Conservation (phyloP, 2,797 vertebrate genomes). For the Phalloptychus januarius region DNA sequence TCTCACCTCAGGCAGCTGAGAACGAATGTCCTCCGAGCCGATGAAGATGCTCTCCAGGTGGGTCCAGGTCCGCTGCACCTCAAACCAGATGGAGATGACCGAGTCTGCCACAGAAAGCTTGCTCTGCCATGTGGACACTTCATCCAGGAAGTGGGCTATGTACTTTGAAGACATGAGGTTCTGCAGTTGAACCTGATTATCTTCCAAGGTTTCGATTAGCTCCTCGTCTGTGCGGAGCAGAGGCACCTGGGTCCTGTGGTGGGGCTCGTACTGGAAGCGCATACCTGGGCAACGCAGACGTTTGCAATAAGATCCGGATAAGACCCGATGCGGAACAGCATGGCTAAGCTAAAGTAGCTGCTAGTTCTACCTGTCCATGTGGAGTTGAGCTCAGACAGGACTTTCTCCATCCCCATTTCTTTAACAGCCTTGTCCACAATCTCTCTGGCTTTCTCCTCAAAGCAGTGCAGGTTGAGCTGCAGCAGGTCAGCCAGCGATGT, state of each 20-base stretch:
- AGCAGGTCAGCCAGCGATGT: conserved; percentile 90
- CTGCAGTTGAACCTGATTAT: conserved; percentile 97
- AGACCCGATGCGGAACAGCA: not conserved
- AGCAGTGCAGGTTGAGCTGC: conserved; percentile 89
- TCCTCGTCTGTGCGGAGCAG: conserved; percentile 87
- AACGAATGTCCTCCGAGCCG: conserved; percentile 92
- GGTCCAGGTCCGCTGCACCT: conserved; percentile 92
- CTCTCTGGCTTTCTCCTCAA: conserved; percentile 89
- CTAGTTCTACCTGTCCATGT: conserved; percentile 85
- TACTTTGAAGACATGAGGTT: conserved; percentile 89
- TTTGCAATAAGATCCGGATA: not conserved
- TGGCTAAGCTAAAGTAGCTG: not conserved
- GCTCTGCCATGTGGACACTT: conserved; percentile 91
- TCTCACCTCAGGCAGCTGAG: conserved; percentile 92
- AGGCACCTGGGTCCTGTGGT: conserved; percentile 80
- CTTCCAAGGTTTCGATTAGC: conserved; percentile 92
- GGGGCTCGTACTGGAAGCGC: conserved; percentile 90
- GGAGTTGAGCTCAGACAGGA: conserved; percentile 87
- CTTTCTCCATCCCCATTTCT: conserved; percentile 96
- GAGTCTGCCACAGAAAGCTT: conserved; percentile 86
- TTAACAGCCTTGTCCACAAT: conserved; percentile 95
- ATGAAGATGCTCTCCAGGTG: conserved; percentile 98
- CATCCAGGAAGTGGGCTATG: conserved; percentile 90
- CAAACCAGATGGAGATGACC: conserved; percentile 91
- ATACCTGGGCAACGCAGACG: conserved; percentile 66